These are phyloP conservation scores for Brevipalpus yothersi DNA, from an alignment of 1,140 invertebrate species.

Conservation along the genomic window DNA sequence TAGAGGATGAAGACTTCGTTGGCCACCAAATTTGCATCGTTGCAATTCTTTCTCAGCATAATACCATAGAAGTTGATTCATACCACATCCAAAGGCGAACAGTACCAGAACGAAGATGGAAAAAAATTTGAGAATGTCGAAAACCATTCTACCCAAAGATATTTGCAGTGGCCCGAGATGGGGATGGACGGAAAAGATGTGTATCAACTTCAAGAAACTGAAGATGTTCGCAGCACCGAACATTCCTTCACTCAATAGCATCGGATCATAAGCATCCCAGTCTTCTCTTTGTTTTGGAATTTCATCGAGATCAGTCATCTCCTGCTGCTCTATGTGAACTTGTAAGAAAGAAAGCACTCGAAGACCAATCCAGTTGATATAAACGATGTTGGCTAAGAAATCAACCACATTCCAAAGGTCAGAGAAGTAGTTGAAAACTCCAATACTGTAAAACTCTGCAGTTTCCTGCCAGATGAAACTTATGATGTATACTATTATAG, in stretches of 20 bases:
- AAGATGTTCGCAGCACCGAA: conserved; percentile 88
- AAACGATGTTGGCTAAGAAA: conserved; percentile 78
- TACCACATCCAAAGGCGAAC: conserved; percentile 65
- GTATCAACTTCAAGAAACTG: conserved; percentile 70
- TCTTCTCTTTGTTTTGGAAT: conserved; percentile 47
- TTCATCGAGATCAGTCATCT: conserved; percentile 15
- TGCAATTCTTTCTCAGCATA: conserved; percentile 66
- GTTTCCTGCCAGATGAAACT: conserved; percentile 74
- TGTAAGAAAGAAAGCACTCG: conserved; percentile 38
- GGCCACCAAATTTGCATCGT: conserved; percentile 43
- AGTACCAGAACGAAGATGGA: conserved; percentile 69
- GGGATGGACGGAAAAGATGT: conserved; percentile 85
- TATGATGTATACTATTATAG: conserved; percentile 53
- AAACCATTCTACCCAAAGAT: conserved; percentile 66
- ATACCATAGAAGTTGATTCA: conserved; percentile 85
- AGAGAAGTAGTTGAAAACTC: conserved; percentile 60
- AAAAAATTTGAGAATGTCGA: conserved; percentile 80
- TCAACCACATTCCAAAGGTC: conserved; percentile 95
- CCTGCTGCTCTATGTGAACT: conserved; percentile 30
- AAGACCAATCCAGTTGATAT: conserved; percentile 66
- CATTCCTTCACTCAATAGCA: conserved; percentile 71
- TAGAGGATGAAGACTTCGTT: conserved; percentile 40
- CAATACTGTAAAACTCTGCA: conserved; percentile 56
- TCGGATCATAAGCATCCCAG: conserved; percentile 81
- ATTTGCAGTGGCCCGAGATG: conserved; percentile 74